Percentiles rank a stretch among this genome's conserved stretches.
Evolutionary conservation across 1,140 invertebrate genomes (phyloP).

Genomic region (Asobara japonica): DNA sequence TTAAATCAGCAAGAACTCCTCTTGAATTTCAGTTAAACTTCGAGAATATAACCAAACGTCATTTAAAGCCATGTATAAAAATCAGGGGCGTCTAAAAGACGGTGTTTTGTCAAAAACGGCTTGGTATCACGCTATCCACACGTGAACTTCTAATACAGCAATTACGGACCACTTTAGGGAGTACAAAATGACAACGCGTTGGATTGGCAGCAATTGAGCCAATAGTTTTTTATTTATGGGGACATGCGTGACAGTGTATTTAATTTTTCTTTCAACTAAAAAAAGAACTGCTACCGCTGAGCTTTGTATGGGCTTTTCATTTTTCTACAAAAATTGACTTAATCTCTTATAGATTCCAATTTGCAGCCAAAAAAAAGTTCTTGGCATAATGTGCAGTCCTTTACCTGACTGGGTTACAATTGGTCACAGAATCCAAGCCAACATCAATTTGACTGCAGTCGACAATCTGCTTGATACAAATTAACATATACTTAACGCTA

Average conservation of each 20-base stretch:
- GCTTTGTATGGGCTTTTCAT: not conserved
- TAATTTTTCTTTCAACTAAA: conserved; percentile 18
- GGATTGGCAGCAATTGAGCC: conserved; percentile 62
- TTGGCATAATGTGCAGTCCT: too few species aligned
- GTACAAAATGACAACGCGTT: conserved; percentile 25
- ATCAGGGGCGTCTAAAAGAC: not conserved
- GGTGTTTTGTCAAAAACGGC: not conserved
- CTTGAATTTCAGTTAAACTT: too few species aligned
- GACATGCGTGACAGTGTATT: conserved; percentile 36
- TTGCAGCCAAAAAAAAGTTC: too few species aligned
- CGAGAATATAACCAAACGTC: conserved; percentile 22
- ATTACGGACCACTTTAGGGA: conserved; percentile 33
- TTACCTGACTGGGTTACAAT: too few species aligned
- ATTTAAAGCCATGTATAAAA: too few species aligned
- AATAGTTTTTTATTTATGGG: conserved; percentile 54
- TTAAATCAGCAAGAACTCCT: too few species aligned
- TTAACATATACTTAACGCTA: too few species aligned
- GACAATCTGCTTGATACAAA: too few species aligned
- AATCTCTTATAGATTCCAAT: too few species aligned
- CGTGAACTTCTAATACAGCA: conserved; percentile 5
- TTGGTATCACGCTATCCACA: not conserved
- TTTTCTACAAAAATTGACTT: too few species aligned
- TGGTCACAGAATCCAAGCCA: too few species aligned
- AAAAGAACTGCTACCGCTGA: not conserved
- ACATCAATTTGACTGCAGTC: too few species aligned